phyloP scores from a whole-genome alignment of 2,888 invertebrate genomes.

The Callyntrura sp. region DNA sequence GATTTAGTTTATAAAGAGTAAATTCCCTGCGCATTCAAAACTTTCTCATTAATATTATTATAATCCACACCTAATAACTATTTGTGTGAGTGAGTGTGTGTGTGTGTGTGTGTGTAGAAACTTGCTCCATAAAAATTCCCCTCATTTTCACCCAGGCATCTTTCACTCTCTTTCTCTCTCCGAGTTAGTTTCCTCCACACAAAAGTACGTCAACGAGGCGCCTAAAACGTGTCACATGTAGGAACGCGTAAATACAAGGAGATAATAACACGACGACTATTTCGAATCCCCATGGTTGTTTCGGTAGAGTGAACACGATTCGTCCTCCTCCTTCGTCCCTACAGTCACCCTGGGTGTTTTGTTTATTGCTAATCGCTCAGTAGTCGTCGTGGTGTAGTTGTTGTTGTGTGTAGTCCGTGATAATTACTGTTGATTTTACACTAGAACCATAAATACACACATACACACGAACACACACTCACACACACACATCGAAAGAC shows the following conservation, averaged over 20 bases:
- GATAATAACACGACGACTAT: background rate
- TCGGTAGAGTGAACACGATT: background rate
- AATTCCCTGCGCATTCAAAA: too few species aligned
- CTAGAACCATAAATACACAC: background rate
- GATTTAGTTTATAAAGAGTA: too few species aligned
- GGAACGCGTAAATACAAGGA: background rate
- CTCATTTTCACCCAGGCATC: too few species aligned
- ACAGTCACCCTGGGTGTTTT: background rate
- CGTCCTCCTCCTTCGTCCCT: background rate
- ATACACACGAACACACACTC: background rate
- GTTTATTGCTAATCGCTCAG: conserved; percentile 38
- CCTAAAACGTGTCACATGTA: too few species aligned
- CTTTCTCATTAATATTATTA: too few species aligned
- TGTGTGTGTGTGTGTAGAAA: too few species aligned
- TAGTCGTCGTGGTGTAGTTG: background rate
- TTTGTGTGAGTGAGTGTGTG: too few species aligned
- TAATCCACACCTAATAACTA: too few species aligned
- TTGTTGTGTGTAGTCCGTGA: conserved; percentile 13
- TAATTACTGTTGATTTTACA: conserved; percentile 44
- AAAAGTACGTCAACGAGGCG: too few species aligned
- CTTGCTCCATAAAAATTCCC: too few species aligned
- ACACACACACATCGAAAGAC: background rate
- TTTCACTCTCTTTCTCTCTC: too few species aligned
- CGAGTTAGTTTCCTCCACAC: too few species aligned
- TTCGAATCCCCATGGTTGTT: background rate